phyloP scores from a whole-genome alignment of 2,888 invertebrate species.

The Synergus gifuensis region DNA sequence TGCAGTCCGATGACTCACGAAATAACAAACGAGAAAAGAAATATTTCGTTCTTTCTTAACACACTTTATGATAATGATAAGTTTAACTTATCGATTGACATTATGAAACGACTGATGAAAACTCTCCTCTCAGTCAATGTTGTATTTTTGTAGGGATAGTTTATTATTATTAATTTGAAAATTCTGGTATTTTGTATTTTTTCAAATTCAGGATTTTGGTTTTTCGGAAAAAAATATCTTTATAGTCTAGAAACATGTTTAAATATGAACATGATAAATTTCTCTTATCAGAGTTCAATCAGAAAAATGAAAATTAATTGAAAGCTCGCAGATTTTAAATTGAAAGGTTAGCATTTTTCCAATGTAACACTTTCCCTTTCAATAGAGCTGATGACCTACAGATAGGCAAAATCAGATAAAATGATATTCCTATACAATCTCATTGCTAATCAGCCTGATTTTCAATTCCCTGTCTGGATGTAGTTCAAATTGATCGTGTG shows the following conservation, averaged over 20 bases:
- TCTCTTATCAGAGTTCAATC: neutral
- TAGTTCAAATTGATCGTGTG: slow-evolving; percentile 25
- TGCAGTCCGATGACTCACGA: slow-evolving; percentile 19
- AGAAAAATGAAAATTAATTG: neutral
- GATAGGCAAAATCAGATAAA: slow-evolving; percentile 21
- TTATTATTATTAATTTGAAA: too few species aligned
- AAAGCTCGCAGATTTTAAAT: neutral
- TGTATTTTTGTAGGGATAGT: neutral
- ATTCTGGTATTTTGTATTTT: too few species aligned
- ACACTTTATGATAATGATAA: neutral
- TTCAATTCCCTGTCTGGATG: neutral
- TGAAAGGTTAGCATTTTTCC: slow-evolving; percentile 14
- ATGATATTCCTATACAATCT: slow-evolving; percentile 23
- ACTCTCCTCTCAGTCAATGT: neutral
- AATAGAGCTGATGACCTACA: slow-evolving; percentile 29
- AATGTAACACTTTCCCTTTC: slow-evolving; percentile 10
- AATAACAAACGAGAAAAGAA: slow-evolving; percentile 1
- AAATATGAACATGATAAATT: neutral
- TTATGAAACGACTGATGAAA: neutral
- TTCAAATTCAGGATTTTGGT: too few species aligned
- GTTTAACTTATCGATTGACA: neutral
- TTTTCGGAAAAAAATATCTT: too few species aligned
- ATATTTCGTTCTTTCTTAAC: slow-evolving; percentile 7
- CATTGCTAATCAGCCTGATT: slow-evolving; percentile 14
- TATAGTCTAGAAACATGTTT: too few species aligned